Conservation (phyloP, 2,888 invertebrate species). For the Brachyopa scutellaris region DNA sequence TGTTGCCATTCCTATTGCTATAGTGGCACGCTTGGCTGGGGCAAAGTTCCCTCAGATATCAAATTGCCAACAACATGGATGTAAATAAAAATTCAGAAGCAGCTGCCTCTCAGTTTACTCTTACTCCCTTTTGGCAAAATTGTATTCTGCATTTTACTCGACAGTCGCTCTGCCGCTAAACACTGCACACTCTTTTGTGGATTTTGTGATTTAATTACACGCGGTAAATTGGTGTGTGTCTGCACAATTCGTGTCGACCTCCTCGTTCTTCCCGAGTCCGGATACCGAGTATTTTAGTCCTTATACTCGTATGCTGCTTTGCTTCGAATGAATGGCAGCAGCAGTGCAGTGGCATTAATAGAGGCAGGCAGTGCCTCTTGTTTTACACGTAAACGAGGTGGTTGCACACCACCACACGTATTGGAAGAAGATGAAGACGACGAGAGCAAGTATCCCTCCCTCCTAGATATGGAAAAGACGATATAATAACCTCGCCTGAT, state of each 20-base stretch:
- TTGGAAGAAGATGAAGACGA: constrained; percentile 37
- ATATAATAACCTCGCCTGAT: constrained; percentile 55
- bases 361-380: constrained; percentile 62
- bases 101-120: constrained; percentile 45
- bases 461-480: constrained; percentile 33
- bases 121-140: constrained; percentile 31
- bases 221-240: constrained; percentile 65
- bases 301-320: neutral
- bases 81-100: constrained; percentile 25
- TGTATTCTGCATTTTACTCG: constrained; percentile 36
- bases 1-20: neutral
- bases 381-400: constrained; percentile 63
- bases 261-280: neutral
- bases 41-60: constrained; percentile 56
- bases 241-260: constrained; percentile 7
- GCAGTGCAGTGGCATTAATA: constrained; percentile 60
- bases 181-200: constrained; percentile 58
- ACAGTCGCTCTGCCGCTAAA: constrained; percentile 5
- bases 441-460: constrained; percentile 8
- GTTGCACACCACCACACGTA: constrained; percentile 3
- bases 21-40: neutral
- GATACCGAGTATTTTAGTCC: constrained; percentile 22
- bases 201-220: constrained; percentile 72
- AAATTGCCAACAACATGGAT: constrained; percentile 66
- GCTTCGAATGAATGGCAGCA: constrained; percentile 49